phyloP scores from a whole-genome alignment of 2,888 invertebrate species.

The Orthosia gracilis region DNA sequence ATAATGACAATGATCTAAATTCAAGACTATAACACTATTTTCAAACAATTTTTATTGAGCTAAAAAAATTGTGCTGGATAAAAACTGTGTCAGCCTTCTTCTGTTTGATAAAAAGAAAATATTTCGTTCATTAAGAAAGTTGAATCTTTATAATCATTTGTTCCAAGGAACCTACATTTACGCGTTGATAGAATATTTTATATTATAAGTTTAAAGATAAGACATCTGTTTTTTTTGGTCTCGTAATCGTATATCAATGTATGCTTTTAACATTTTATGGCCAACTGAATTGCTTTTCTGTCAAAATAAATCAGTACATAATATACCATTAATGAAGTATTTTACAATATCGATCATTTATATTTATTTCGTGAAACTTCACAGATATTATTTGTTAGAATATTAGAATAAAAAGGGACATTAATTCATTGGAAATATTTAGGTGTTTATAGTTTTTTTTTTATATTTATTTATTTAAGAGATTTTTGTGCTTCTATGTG shows the following conservation, averaged over 20 bases:
- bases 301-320: conserved; percentile 11
- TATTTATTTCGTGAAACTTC: no score
- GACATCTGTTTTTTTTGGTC: conserved; percentile 14
- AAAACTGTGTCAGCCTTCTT: conserved; percentile 27
- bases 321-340: neutral
- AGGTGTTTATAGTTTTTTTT: no score
- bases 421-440: no score
- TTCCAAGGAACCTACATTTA: neutral
- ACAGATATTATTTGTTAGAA: no score
- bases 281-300: neutral
- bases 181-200: conserved; percentile 2
- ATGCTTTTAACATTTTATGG: conserved; percentile 7
- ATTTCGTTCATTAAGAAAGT: conserved; percentile 2
- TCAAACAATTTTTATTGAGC: conserved; percentile 6
- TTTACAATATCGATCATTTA: no score
- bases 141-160: neutral
- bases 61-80: conserved; percentile 22
- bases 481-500: no score
- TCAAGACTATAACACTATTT: conserved; percentile 16
- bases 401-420: no score
- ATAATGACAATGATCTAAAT: conserved; percentile 42
- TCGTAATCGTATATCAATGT: neutral
- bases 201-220: neutral
- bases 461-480: no score
- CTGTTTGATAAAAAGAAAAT: conserved; percentile 12